Evolutionary conservation across 2,888 invertebrate genomes (phyloP).

Genomic region (Drosophila gaucha): DNA sequence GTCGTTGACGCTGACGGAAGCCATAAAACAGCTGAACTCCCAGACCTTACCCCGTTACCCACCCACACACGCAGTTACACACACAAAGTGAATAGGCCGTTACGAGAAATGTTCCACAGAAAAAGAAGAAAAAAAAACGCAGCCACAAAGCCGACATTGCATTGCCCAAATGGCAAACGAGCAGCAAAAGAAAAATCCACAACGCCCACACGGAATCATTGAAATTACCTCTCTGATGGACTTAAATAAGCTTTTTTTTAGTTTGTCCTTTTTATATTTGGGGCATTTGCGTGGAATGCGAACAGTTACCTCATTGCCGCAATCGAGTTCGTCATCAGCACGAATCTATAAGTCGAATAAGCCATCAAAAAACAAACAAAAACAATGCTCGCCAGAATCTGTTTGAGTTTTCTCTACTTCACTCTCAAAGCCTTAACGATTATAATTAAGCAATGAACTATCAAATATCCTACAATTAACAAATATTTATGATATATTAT

Average conservation of each 20-base stretch:
- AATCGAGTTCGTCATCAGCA: constrained; percentile 12
- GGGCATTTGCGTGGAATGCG: constrained; percentile 29
- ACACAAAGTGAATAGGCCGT: constrained; percentile 28
- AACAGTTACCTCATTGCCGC: constrained; percentile 14
- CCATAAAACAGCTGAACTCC: constrained; percentile 52
- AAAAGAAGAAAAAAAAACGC: constrained; percentile 30
- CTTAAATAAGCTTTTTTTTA: constrained; percentile 33
- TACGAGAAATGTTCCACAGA: constrained; percentile 22
- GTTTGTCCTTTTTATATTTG: not conserved
- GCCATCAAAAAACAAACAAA: constrained; percentile 4
- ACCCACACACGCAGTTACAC: constrained; percentile 10
- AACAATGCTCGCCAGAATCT: not conserved
- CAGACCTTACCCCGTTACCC: constrained; percentile 7
- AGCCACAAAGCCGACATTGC: constrained; percentile 73
- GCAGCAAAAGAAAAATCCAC: constrained; percentile 1
- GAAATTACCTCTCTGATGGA: constrained; percentile 50
- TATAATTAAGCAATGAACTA: not conserved
- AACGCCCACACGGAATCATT: constrained; percentile 34
- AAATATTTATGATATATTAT: not conserved
- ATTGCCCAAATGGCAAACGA: constrained; percentile 41
- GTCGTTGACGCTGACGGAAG: constrained; percentile 63
- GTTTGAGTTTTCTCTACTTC: not conserved
- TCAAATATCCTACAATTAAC: not conserved
- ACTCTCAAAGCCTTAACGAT: not conserved
- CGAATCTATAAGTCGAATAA: constrained; percentile 3